Percentiles rank a stretch among this genome's conserved stretches.
Evolutionary conservation across 2,113 vertebrate species (phyloP).

Genomic region (Terrapene triunguis): DNA sequence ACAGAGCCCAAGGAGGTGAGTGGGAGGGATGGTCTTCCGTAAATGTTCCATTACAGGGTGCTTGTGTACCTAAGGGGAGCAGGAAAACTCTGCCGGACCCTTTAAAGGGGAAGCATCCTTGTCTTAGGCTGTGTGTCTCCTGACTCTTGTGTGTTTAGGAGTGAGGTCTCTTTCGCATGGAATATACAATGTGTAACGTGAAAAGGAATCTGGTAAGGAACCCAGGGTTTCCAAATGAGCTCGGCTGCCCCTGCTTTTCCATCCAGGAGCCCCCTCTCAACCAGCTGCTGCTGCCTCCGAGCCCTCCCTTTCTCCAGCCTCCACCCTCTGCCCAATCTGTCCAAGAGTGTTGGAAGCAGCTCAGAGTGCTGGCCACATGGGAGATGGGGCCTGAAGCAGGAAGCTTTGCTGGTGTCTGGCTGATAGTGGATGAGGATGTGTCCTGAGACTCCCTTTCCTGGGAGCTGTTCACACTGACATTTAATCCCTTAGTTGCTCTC

Average conservation of each 20-base stretch:
- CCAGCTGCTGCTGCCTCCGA: background rate
- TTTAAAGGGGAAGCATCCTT: background rate
- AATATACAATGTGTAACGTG: background rate
- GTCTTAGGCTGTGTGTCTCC: background rate
- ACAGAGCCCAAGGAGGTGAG: background rate
- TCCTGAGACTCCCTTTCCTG: background rate
- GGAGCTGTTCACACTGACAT: background rate
- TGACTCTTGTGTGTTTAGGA: background rate
- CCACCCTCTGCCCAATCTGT: background rate
- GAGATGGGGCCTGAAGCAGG: background rate
- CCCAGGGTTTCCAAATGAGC: background rate
- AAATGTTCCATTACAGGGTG: background rate
- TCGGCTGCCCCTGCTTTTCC: background rate
- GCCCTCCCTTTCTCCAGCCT: background rate
- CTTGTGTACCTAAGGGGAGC: background rate
- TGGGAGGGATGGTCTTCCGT: background rate
- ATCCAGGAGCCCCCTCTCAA: background rate
- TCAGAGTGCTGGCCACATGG: background rate
- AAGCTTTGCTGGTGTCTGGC: background rate
- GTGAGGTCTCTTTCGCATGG: background rate
- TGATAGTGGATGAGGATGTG: background rate
- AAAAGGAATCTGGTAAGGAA: background rate
- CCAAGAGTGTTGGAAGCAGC: background rate
- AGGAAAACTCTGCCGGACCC: background rate
- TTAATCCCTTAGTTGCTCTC: background rate